Base-by-base conservation (phyloP, 1,140 invertebrate genomes). In the Pararge aegeria region DNA sequence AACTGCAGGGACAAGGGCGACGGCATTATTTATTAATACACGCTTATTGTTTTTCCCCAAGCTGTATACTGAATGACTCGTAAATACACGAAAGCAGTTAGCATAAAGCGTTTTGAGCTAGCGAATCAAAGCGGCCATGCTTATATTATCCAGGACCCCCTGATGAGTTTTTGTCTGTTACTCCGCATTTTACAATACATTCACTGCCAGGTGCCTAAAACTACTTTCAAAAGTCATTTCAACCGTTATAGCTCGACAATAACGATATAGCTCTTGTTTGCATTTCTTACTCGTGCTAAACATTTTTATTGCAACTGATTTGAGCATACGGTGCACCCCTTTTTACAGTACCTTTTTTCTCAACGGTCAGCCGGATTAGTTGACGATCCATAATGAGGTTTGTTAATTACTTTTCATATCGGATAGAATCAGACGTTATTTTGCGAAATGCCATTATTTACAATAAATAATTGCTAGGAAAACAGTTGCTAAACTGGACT, bases 1-100 rank as follows among this genome's bases (percentile, higher is more conserved):
- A 57, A 63, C 55, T 63, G 49, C 59, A 57, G 61, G 49, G 55
- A 57, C 55, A 63, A 75, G 66, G 69, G 71, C 57, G 66, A 64
- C 61, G 50, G 66, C 60, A 69, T 73, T 58, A 83, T 79, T 83
- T 80, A 83, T 83, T 80, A 75, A 79, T 77, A 74, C 65, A 29
- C 67, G 55, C 55, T 68, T 75, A 77, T 78, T 78, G 69, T 75
- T 75, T 77, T 68, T 64, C 61, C 51, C 51, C 27, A 48, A 49
- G 44, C 55, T 38, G 30, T 37, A 21, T 21, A 37, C 27, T 49
- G 46, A 49, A 49, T 49, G 46, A 29, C 24, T 29, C 24, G 46
- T 49, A 49, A 49, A 49, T 49, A 49, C 24, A 29, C 20, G 46
- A 49, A 49, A 49, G 46, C 21, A 49, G 42, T 46, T 46, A 46